A percentile compares a stretch with the other conserved stretches of the same genome.
phyloP scores from a whole-genome alignment of 1,140 invertebrate species.

The Prorops nasuta region DNA sequence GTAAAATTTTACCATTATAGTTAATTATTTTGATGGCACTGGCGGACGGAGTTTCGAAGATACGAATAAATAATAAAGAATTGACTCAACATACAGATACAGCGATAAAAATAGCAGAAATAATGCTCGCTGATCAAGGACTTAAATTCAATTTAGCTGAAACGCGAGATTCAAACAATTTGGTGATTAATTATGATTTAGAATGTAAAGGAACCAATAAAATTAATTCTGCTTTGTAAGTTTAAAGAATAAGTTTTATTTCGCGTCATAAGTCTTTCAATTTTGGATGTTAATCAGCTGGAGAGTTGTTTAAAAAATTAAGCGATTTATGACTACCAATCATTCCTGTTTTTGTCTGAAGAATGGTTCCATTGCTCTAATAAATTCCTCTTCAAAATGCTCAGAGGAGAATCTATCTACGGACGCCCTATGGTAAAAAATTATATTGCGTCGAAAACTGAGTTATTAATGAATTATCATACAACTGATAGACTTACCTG shows the following conservation, averaged over 20 bases:
- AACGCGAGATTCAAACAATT: neutral
- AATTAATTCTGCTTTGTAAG: too few relatives aligned
- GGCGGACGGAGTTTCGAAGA: slow-evolving; percentile 69
- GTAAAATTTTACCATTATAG: slow-evolving; percentile 51
- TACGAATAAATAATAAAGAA: slow-evolving; percentile 68
- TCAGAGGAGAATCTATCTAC: slow-evolving; percentile 75
- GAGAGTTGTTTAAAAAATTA: too few relatives aligned
- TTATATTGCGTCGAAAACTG: slow-evolving; percentile 6
- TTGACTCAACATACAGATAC: slow-evolving; percentile 76
- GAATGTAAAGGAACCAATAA: too few relatives aligned
- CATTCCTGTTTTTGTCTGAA: slow-evolving; percentile 53
- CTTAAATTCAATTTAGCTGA: slow-evolving; percentile 30
- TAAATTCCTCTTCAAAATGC: slow-evolving; percentile 73
- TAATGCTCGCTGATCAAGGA: slow-evolving; percentile 53
- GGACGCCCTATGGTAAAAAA: slow-evolving; percentile 66
- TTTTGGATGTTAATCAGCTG: too few relatives aligned
- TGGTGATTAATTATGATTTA: slow-evolving; percentile 26
- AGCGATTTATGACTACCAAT: too few relatives aligned
- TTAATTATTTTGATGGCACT: slow-evolving; percentile 85
- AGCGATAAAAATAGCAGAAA: slow-evolving; percentile 76
- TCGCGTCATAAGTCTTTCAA: too few relatives aligned
- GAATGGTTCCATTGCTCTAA: slow-evolving; percentile 68
- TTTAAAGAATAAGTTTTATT: too few relatives aligned
- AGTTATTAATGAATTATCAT: neutral
- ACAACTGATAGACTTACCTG: slow-evolving; percentile 55